Conservation (phyloP, 2,797 vertebrate species). For the Pangasius krempfi region DNA sequence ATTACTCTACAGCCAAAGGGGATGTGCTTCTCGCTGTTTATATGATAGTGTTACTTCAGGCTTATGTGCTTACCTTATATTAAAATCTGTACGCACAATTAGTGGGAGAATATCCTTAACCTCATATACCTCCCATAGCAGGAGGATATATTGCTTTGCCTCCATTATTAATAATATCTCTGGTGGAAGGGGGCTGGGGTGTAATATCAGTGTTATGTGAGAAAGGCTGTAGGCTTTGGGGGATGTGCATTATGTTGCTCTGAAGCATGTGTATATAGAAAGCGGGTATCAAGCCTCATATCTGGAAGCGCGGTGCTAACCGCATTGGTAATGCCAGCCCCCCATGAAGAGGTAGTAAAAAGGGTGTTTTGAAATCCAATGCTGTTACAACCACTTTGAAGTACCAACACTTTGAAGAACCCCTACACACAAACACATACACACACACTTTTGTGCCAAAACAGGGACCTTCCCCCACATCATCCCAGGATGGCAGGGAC, state of each 20-base stretch:
- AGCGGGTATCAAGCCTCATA: constrained; percentile 48
- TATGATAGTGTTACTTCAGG: constrained; percentile 49
- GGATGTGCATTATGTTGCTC: constrained; percentile 56
- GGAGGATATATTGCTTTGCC: constrained; percentile 73
- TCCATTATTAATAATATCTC: constrained; percentile 77
- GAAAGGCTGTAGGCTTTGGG: constrained; percentile 50
- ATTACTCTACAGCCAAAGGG: constrained; percentile 58
- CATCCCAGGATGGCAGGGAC: constrained; percentile 34
- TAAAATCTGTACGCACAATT: constrained; percentile 77
- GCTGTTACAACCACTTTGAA: constrained; percentile 48
- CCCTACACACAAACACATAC: constrained; percentile 9
- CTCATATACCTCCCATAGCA: constrained; percentile 72
- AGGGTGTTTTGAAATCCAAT: constrained; percentile 34
- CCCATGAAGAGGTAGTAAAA: constrained; percentile 30
- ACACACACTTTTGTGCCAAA: constrained; percentile 25
- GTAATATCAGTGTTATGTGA: constrained; percentile 60
- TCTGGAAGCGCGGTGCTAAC: constrained; percentile 36
- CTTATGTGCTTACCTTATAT: constrained; percentile 72
- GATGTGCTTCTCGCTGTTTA: constrained; percentile 60
- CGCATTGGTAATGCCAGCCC: constrained; percentile 41
- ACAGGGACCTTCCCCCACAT: constrained; percentile 36
- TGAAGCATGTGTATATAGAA: constrained; percentile 47
- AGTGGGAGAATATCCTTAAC: constrained; percentile 78
- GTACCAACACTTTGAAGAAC: not conserved
- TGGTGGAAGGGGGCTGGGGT: constrained; percentile 58